These are phyloP conservation scores for Melolontha melolontha DNA, from an alignment of 2,888 invertebrate species.

Conservation along the genomic window DNA sequence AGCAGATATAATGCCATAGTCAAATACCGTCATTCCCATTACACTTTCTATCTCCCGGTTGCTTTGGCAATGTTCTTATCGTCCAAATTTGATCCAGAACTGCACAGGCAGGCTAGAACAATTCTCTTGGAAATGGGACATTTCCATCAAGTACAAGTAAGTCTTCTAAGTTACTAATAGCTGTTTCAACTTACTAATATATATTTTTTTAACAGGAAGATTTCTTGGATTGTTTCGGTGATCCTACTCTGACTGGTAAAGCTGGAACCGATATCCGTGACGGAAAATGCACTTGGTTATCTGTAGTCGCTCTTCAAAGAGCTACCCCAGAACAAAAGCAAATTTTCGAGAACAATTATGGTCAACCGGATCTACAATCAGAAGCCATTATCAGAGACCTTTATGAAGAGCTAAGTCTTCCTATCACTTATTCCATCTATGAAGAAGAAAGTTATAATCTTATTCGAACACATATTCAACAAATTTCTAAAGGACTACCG, in stretches of 20 bases:
- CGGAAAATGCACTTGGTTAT: constrained; percentile 96
- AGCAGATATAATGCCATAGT: constrained; percentile 86
- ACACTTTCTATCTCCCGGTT: constrained; percentile 91
- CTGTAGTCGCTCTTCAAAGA: constrained; percentile 87
- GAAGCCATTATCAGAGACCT: constrained; percentile 78
- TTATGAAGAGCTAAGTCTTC: constrained; percentile 82
- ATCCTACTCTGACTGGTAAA: constrained; percentile 88
- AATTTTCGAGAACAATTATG: constrained; percentile 83
- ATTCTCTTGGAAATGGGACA: constrained; percentile 92
- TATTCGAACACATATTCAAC: constrained; percentile 85
- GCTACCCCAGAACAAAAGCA: constrained; percentile 78
- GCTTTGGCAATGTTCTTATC: constrained; percentile 86
- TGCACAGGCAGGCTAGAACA: constrained; percentile 82
- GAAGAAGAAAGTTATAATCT: constrained; percentile 89
- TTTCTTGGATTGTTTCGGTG: constrained; percentile 91
- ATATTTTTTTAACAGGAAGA: constrained; percentile 73
- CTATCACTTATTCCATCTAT: constrained; percentile 81
- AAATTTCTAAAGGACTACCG: constrained; percentile 83
- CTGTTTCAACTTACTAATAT: background rate
- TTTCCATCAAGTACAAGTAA: constrained; percentile 93
- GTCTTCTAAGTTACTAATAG: constrained; percentile 65
- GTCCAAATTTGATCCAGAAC: constrained; percentile 77
- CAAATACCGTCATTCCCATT: constrained; percentile 89
- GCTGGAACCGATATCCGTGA: constrained; percentile 92
- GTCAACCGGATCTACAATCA: constrained; percentile 73